These are phyloP conservation scores for Chloropsis hardwickii DNA, from an alignment of 2,113 vertebrate genomes.

Conservation along the genomic window DNA sequence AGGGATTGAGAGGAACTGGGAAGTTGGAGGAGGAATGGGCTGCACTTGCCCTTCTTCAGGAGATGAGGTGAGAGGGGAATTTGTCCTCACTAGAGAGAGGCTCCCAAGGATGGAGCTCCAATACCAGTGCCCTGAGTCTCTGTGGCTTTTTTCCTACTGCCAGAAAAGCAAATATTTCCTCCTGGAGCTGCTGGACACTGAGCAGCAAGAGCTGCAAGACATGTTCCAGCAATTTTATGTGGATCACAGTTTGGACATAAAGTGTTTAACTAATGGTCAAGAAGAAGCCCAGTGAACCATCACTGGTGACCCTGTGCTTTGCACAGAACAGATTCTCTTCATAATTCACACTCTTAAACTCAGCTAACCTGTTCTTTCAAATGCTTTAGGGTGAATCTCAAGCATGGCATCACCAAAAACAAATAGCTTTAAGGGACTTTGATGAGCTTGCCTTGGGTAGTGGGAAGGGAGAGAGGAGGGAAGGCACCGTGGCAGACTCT, in stretches of 20 bases:
- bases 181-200: background rate
- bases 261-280: background rate
- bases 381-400: background rate
- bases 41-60: background rate
- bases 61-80: background rate
- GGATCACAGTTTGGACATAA: background rate
- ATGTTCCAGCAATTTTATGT: background rate
- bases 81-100: background rate
- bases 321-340: background rate
- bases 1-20: background rate
- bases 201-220: background rate
- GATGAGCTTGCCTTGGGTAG: background rate
- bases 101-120: background rate
- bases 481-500: background rate
- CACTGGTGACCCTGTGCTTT: background rate
- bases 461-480: background rate
- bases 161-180: background rate
- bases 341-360: background rate
- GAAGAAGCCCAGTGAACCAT: background rate
- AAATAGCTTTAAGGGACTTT: background rate
- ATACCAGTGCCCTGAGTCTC: background rate
- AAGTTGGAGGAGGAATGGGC: background rate
- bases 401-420: background rate
- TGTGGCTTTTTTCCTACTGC: background rate
- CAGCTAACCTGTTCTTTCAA: background rate